A percentile compares a stretch with the other conserved stretches of the same genome.
Conservation (phyloP, 2,888 invertebrate species). For the Callimorpha dominula region DNA sequence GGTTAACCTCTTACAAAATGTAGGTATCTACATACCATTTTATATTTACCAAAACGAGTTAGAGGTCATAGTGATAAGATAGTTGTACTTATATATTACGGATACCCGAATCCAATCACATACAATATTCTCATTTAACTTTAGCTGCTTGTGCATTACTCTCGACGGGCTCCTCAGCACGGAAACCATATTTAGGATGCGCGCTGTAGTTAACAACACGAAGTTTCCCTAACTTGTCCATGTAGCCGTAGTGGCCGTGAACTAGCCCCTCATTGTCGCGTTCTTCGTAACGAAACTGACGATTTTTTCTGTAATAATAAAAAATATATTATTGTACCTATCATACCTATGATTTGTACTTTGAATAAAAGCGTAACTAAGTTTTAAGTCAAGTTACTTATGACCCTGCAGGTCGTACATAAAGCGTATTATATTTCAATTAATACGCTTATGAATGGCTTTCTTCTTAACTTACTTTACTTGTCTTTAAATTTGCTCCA, state of each 20-base stretch:
- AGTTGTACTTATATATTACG: neutral
- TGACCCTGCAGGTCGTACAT: too few species aligned
- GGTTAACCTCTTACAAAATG: neutral
- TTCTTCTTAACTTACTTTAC: too few species aligned
- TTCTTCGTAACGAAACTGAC: slow-evolving; percentile 94
- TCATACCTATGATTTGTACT: neutral
- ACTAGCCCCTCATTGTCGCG: slow-evolving; percentile 91
- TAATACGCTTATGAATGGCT: too few species aligned
- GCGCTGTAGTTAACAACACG: slow-evolving; percentile 92
- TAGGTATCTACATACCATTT: neutral
- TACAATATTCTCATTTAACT: slow-evolving; percentile 6
- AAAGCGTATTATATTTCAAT: too few species aligned
- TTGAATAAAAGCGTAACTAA: neutral
- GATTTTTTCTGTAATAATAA: slow-evolving; percentile 89
- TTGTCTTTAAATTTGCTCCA: too few species aligned
- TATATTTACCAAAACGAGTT: neutral
- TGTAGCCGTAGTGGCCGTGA: slow-evolving; percentile 93
- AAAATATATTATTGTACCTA: neutral
- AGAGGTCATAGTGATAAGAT: slow-evolving; percentile 25
- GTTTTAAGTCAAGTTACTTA: neutral
- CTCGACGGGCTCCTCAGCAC: slow-evolving; percentile 79
- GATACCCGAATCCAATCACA: slow-evolving; percentile 17
- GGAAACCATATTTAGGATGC: slow-evolving; percentile 90
- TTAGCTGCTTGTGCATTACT: slow-evolving; percentile 41
- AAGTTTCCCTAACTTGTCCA: slow-evolving; percentile 91